Conservation (phyloP, 2,888 invertebrate species). For the Cheilosia urbana region DNA sequence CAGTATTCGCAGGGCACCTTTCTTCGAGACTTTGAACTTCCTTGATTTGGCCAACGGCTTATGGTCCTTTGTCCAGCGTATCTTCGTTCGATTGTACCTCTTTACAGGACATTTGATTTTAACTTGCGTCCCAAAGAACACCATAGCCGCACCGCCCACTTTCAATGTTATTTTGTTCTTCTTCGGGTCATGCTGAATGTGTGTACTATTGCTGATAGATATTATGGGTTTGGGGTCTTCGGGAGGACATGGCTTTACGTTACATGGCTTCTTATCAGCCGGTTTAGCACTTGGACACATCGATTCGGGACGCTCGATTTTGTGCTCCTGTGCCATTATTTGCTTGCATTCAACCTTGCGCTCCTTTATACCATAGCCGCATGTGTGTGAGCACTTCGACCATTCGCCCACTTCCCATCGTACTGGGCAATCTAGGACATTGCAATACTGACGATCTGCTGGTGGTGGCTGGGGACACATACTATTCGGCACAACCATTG, state of each 20-base stretch:
- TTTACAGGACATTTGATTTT: slow-evolving; percentile 97
- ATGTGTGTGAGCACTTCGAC: slow-evolving; percentile 96
- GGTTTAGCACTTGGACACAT: slow-evolving; percentile 91
- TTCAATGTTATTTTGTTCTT: slow-evolving; percentile 93
- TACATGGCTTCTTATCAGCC: slow-evolving; percentile 92
- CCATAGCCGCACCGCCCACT: slow-evolving; percentile 95
- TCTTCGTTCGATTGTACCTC: slow-evolving; percentile 90
- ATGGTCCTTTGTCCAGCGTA: slow-evolving; percentile 95
- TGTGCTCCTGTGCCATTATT: slow-evolving; percentile 96
- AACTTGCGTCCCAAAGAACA: slow-evolving; percentile 95
- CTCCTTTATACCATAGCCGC: slow-evolving; percentile 95
- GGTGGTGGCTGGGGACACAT: slow-evolving; percentile 96
- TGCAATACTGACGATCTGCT: slow-evolving; percentile 94
- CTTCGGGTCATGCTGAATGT: slow-evolving; percentile 92
- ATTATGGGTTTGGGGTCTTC: slow-evolving; percentile 90
- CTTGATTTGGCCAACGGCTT: slow-evolving; percentile 90
- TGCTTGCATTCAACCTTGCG: slow-evolving; percentile 94
- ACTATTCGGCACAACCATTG: slow-evolving; percentile 95
- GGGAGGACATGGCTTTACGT: slow-evolving; percentile 90
- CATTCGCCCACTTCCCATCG: slow-evolving; percentile 95
- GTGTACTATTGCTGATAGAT: slow-evolving; percentile 91
- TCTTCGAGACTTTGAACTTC: slow-evolving; percentile 94
- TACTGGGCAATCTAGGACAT: slow-evolving; percentile 95
- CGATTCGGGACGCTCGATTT: slow-evolving; percentile 90
- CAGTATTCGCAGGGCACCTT: slow-evolving; percentile 94